A percentile compares a stretch with the other conserved stretches of the same genome.
Evolutionary conservation across 2,797 vertebrate genomes (phyloP).

Genomic region (Chelidonichthys spinosus): DNA sequence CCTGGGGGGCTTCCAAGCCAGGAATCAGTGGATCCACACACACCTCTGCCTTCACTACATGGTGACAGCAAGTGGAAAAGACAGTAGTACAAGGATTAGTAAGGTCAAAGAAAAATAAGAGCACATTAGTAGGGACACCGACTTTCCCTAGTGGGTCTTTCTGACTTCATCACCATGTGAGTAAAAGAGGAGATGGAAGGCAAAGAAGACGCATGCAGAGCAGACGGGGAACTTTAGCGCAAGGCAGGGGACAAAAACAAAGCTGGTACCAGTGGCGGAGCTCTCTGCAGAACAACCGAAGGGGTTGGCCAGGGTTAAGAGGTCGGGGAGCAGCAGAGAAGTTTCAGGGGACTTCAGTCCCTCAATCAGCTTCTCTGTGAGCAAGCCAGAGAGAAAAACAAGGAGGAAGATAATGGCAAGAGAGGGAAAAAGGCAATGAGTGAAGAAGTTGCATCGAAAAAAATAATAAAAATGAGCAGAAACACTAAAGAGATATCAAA

Average conservation of each 20-base stretch:
- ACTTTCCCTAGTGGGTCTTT: background rate
- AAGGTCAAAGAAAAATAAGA: background rate
- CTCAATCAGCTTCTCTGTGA: constrained; percentile 93
- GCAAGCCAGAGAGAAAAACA: constrained; percentile 60
- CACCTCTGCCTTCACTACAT: constrained; percentile 82
- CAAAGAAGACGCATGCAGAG: constrained; percentile 16
- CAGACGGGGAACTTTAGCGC: constrained; percentile 7
- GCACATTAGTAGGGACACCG: background rate
- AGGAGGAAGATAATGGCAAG: constrained; percentile 7
- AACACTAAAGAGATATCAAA: constrained; percentile 5
- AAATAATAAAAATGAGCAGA: constrained; percentile 3
- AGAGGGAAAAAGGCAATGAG: constrained; percentile 5
- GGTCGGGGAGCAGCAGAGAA: constrained; percentile 90
- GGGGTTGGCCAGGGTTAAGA: constrained; percentile 89
- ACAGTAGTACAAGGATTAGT: constrained; percentile 27
- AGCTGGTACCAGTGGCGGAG: constrained; percentile 85
- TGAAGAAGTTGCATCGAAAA: constrained; percentile 23
- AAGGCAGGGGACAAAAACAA: constrained; percentile 38
- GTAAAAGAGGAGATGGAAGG: constrained; percentile 24
- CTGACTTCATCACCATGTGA: constrained; percentile 5
- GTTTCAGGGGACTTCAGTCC: constrained; percentile 92
- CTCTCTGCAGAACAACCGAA: constrained; percentile 87
- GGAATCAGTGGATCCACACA: constrained; percentile 93
- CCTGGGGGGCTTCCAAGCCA: constrained; percentile 90
- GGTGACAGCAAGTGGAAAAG: constrained; percentile 26